Conservation (phyloP, 2,113 vertebrate genomes). For the Percina caprodes region DNA sequence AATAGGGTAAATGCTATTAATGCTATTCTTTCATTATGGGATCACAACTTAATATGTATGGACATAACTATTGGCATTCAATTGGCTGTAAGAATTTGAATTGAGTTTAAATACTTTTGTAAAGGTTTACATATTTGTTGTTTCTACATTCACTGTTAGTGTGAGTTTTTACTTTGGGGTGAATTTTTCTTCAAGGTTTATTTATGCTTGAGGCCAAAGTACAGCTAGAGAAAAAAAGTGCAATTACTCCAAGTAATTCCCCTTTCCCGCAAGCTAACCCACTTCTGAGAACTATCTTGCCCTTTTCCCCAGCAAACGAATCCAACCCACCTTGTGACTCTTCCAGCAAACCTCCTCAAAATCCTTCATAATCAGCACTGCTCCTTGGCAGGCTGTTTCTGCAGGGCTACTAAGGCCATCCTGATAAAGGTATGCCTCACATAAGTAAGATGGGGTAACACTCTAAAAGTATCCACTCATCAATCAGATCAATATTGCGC, state of each 20-base stretch:
- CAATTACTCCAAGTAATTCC: conserved; percentile 66
- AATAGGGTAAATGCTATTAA: not conserved
- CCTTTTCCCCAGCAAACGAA: conserved; percentile 57
- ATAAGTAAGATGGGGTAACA: conserved; percentile 49
- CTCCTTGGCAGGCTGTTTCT: conserved; percentile 44
- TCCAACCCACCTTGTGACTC: conserved; percentile 65
- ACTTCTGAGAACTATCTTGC: conserved; percentile 47
- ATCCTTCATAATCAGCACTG: conserved; percentile 67
- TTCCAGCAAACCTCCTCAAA: conserved; percentile 60
- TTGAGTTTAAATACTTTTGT: not conserved
- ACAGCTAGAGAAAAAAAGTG: conserved; percentile 22
- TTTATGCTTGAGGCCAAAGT: conserved; percentile 27
- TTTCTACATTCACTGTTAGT: not conserved
- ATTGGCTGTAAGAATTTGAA: not conserved
- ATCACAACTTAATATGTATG: conserved; percentile 11
- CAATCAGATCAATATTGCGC: conserved; percentile 59
- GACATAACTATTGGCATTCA: not conserved
- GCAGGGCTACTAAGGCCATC: conserved; percentile 21
- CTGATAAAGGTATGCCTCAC: conserved; percentile 49
- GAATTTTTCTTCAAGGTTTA: conserved; percentile 22
- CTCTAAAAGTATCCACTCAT: conserved; percentile 63
- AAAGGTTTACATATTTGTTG: not conserved
- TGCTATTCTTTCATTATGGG: conserved; percentile 18
- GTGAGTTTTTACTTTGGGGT: conserved; percentile 12
- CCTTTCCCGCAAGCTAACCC: conserved; percentile 60